phyloP scores from a whole-genome alignment of 2,113 vertebrate species.

The Ptilorrhoa leucosticta region DNA sequence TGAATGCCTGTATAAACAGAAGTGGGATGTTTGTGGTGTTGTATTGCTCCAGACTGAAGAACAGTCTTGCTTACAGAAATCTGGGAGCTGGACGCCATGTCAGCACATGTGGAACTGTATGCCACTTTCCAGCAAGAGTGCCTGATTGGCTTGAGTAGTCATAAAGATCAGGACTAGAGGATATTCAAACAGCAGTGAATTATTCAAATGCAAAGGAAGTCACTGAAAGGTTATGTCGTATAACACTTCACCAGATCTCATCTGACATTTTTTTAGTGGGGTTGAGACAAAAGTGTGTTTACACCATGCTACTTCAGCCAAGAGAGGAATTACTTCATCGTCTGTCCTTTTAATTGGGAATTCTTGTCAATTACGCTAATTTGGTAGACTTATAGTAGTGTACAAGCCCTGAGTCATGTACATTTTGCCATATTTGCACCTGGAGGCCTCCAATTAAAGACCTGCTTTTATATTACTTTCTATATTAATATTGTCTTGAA shows the following conservation, averaged over 20 bases:
- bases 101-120: not conserved
- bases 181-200: not conserved
- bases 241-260: not conserved
- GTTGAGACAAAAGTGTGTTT: accelerated
- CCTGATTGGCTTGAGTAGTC: not conserved
- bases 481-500: not conserved
- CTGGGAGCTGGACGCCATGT: not conserved
- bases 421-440: not conserved
- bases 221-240: not conserved
- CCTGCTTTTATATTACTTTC: not conserved
- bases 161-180: not conserved
- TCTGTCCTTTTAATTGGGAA: not conserved
- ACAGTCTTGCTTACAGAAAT: not conserved
- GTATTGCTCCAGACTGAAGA: not conserved
- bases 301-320: not conserved
- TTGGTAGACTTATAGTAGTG: not conserved
- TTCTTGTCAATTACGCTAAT: not conserved
- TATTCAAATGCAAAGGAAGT: not conserved
- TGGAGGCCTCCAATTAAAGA: not conserved
- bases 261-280: not conserved
- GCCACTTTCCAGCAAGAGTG: not conserved
- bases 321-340: not conserved
- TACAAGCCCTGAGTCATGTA: not conserved
- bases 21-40: not conserved
- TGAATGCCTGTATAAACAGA: not conserved